Conservation (phyloP, 2,888 invertebrate species). For the Tachina fera region DNA sequence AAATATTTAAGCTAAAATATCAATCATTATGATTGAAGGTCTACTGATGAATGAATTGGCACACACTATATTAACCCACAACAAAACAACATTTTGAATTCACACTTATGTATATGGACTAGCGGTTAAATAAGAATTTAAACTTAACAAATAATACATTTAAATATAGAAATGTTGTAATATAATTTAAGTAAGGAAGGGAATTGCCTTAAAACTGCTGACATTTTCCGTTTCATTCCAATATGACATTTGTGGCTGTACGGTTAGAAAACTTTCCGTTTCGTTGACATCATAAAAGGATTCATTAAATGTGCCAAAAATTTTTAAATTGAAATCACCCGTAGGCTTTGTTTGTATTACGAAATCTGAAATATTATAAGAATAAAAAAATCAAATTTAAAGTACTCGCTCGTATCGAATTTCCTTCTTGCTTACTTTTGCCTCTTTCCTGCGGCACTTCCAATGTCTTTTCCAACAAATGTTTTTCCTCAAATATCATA, state of each 20-base stretch:
- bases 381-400: not conserved
- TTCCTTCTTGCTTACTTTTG: constrained; percentile 76
- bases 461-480: constrained; percentile 79
- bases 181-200: not conserved
- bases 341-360: constrained; percentile 75
- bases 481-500: constrained; percentile 80
- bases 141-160: too few relatives aligned
- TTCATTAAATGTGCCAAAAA: constrained; percentile 77
- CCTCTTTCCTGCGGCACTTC: constrained; percentile 78
- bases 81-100: too few relatives aligned
- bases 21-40: too few relatives aligned
- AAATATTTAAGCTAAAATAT: not conserved
- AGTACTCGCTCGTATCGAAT: not conserved
- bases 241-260: constrained; percentile 78
- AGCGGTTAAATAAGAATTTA: too few relatives aligned
- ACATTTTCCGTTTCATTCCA: constrained; percentile 71
- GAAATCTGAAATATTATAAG: constrained; percentile 44
- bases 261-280: constrained; percentile 75
- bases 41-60: too few relatives aligned
- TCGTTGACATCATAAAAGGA: constrained; percentile 68
- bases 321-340: constrained; percentile 79
- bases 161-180: too few relatives aligned
- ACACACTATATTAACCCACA: too few relatives aligned
- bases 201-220: constrained; percentile 74
- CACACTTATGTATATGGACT: too few relatives aligned